Percentiles rank a stretch among this genome's conserved stretches.
phyloP scores from a whole-genome alignment of 2,113 vertebrate species.

The Hylia prasina region DNA sequence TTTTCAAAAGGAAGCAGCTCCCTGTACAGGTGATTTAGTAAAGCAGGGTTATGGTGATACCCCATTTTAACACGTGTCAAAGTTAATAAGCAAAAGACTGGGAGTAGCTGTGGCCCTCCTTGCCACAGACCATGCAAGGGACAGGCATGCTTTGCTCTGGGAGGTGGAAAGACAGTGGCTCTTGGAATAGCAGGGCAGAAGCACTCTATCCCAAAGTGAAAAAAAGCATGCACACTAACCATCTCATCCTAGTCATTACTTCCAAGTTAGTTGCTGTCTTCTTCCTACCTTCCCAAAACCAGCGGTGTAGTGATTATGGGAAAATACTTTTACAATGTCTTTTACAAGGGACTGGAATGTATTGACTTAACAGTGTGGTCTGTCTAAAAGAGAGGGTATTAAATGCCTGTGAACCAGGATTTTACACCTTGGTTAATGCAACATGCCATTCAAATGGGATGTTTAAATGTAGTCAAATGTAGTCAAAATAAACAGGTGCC shows the following conservation, averaged over 20 bases:
- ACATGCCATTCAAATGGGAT: neutral
- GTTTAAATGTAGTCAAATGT: neutral
- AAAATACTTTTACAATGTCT: too few species aligned
- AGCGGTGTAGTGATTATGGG: neutral
- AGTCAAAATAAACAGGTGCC: conserved; percentile 40
- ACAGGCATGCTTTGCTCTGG: neutral
- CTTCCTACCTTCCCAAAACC: neutral
- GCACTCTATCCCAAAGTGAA: neutral
- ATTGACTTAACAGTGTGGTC: neutral
- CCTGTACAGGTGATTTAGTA: neutral
- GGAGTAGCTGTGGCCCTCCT: neutral
- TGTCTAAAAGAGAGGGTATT: neutral
- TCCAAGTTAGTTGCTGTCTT: neutral
- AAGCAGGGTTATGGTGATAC: neutral
- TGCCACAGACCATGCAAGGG: neutral
- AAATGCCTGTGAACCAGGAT: neutral
- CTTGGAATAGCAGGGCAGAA: neutral
- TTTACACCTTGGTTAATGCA: neutral
- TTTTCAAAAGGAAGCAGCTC: neutral
- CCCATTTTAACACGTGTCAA: neutral
- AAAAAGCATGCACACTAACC: neutral
- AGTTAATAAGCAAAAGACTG: neutral
- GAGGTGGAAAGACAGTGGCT: neutral
- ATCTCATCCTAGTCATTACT: neutral
- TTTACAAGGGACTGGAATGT: neutral